Evolutionary conservation across 2,797 vertebrate genomes (phyloP).

Genomic region (Fistularia commersonii): DNA sequence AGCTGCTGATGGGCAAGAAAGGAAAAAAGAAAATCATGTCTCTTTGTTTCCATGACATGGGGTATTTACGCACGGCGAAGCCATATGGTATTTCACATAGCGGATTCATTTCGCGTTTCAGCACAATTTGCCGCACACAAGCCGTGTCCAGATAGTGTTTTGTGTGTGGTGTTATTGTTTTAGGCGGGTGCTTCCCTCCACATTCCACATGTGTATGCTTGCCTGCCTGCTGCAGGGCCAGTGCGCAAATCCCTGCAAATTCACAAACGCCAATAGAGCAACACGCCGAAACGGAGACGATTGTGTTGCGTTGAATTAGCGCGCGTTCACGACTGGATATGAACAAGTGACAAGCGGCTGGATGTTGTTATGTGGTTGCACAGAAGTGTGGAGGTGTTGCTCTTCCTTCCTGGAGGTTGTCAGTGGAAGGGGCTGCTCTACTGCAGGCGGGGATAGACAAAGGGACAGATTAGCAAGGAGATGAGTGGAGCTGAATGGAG

Average conservation of each 20-base stretch:
- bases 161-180: background rate
- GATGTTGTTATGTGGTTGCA: slow-evolving; percentile 1
- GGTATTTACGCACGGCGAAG: slow-evolving; percentile 14
- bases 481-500: slow-evolving; percentile 13
- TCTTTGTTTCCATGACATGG: slow-evolving; percentile 28
- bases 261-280: slow-evolving; percentile 1
- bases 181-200: slow-evolving; percentile 50
- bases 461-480: slow-evolving; percentile 38
- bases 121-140: slow-evolving; percentile 20
- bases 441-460: slow-evolving; percentile 32
- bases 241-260: slow-evolving; percentile 37
- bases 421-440: slow-evolving; percentile 31
- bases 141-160: slow-evolving; percentile 18
- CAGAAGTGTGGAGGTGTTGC: slow-evolving; percentile 12
- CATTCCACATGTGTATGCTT: slow-evolving; percentile 59
- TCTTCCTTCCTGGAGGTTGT: slow-evolving; percentile 26
- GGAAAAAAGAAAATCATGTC: background rate
- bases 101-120: slow-evolving; percentile 23
- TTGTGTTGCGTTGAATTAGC: background rate
- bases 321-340: background rate
- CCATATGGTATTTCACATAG: slow-evolving; percentile 31
- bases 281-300: slow-evolving; percentile 3
- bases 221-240: slow-evolving; percentile 23
- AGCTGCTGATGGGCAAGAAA: slow-evolving; percentile 10
- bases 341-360: background rate